Conservation (phyloP, 2,113 vertebrate genomes). For the Rhabdomys dilectus region DNA sequence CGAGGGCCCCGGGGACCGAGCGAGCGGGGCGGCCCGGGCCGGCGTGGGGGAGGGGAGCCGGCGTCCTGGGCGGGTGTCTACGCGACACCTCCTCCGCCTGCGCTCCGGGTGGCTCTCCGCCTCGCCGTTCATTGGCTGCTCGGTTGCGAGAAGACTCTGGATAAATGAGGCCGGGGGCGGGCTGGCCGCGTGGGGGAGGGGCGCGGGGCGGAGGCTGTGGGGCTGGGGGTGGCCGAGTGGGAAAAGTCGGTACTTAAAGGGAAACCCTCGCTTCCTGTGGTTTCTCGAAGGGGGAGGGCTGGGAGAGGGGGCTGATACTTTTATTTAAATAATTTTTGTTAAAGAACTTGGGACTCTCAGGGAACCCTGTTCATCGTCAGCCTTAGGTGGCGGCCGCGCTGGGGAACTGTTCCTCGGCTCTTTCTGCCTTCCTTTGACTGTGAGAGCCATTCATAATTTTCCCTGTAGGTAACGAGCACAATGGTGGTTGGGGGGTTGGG, state of each 20-base stretch:
- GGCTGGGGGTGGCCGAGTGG: constrained; percentile 59
- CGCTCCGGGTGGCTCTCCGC: constrained; percentile 76
- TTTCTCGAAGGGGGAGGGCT: constrained; percentile 41
- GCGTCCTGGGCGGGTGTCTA: constrained; percentile 78
- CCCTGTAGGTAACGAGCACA: constrained; percentile 85
- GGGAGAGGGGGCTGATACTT: constrained; percentile 57
- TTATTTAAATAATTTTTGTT: constrained; percentile 67
- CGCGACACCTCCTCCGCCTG: constrained; percentile 78
- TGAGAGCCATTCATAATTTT: constrained; percentile 87
- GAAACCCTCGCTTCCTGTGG: constrained; percentile 75
- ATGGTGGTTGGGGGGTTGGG: constrained; percentile 87
- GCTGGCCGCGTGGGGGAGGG: constrained; percentile 69
- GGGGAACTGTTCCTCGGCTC: constrained; percentile 73
- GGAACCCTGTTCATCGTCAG: constrained; percentile 64
- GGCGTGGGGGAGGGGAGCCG: constrained; percentile 71
- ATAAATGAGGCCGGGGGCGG: constrained; percentile 76
- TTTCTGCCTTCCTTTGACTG: constrained; percentile 66
- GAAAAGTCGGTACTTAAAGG: constrained; percentile 67
- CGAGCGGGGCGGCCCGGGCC: constrained; percentile 18
- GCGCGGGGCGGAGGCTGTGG: constrained; percentile 62
- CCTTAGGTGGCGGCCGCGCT: constrained; percentile 73
- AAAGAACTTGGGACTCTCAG: constrained; percentile 61
- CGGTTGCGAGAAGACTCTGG: constrained; percentile 73
- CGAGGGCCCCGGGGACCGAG: background rate
- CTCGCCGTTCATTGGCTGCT: constrained; percentile 80